phyloP scores from a whole-genome alignment of 1,140 invertebrate genomes.

The Laodelphax striatellus region DNA sequence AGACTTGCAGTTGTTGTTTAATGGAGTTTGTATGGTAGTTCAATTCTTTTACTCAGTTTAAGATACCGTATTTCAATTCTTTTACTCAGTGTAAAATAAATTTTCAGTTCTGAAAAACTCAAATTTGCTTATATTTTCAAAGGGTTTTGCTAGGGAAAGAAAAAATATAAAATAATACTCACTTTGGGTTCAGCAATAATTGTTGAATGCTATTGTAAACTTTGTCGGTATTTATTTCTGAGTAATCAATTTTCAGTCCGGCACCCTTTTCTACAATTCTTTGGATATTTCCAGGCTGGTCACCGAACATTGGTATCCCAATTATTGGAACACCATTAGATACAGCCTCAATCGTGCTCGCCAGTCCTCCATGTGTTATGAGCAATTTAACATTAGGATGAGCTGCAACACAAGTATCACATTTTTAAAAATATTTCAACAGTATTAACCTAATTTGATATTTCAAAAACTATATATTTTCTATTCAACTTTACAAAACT shows the following conservation, averaged over 20 bases:
- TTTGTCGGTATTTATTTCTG: neutral
- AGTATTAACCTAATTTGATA: neutral
- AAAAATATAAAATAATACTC: neutral
- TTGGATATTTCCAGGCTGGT: conserved; percentile 22
- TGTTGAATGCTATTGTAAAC: neutral
- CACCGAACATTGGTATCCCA: conserved; percentile 35
- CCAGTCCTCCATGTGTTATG: conserved; percentile 44
- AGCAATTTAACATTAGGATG: conserved; percentile 37
- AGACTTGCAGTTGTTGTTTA: no score
- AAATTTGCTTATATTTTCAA: no score
- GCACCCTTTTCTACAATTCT: neutral
- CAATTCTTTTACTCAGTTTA: no score
- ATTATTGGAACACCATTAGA: conserved; percentile 38
- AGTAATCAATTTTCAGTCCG: neutral
- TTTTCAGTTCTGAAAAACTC: no score
- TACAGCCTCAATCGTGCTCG: conserved; percentile 37
- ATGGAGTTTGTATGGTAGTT: no score
- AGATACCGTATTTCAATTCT: no score
- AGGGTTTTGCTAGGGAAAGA: no score
- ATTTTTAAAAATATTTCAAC: neutral
- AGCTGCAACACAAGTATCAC: conserved; percentile 16
- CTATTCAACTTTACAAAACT: no score
- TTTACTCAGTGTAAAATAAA: no score
- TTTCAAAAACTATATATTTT: neutral
- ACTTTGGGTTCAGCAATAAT: neutral